A percentile compares a stretch with the other conserved stretches of the same genome.
These are phyloP conservation scores for Dromas ardeola DNA, from an alignment of 2,113 vertebrate genomes.

Conservation along the genomic window DNA sequence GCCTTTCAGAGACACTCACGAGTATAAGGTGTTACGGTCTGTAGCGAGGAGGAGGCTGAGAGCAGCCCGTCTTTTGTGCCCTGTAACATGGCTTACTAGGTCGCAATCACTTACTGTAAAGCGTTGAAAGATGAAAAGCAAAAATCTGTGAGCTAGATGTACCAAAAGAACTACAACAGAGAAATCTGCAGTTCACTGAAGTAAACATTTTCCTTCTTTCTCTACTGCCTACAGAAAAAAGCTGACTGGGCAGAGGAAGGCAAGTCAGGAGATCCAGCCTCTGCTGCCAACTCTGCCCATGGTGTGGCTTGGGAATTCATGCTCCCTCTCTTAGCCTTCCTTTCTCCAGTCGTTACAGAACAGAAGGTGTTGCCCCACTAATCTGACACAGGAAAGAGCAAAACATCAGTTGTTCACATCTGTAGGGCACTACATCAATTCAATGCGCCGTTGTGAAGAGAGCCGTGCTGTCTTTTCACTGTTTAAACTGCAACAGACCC, in stretches of 20 bases:
- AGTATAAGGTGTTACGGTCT: not conserved
- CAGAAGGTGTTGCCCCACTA: not conserved
- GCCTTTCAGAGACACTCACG: not conserved
- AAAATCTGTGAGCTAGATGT: not conserved
- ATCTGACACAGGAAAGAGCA: not conserved
- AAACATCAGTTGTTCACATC: not conserved
- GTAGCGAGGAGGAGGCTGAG: not conserved
- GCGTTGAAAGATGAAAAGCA: not conserved
- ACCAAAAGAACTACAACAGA: not conserved
- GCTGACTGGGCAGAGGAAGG: not conserved
- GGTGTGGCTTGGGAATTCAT: not conserved
- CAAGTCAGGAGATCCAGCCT: conserved; percentile 11
- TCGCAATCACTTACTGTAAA: not conserved
- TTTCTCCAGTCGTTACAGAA: not conserved
- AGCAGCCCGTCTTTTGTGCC: not conserved
- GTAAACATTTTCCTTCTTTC: not conserved
- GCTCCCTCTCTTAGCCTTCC: not conserved
- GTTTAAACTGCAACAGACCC: not conserved
- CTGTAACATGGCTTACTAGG: not conserved
- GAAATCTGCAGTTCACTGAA: not conserved
- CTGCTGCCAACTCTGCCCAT: conserved; percentile 1
- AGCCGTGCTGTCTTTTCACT: not conserved
- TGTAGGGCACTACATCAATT: not conserved
- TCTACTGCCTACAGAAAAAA: not conserved
- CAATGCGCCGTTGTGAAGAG: not conserved